These are phyloP conservation scores for Eueides isabella DNA, from an alignment of 1,140 invertebrate genomes.

Conservation along the genomic window DNA sequence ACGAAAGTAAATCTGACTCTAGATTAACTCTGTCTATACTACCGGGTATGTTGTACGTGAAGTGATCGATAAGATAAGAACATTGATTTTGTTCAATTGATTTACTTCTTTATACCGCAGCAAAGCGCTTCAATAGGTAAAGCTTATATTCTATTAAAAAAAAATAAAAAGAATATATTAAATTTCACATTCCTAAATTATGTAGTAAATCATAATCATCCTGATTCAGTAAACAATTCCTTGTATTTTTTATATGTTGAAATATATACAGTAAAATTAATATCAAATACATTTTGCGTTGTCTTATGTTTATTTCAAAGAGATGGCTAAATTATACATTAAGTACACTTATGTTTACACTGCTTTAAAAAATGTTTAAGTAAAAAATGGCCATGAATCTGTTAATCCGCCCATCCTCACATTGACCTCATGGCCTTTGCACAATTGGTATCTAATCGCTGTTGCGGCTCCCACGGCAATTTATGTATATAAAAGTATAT, in stretches of 20 bases:
- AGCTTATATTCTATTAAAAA: too few species aligned
- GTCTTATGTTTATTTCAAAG: too few species aligned
- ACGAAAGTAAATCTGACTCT: too few species aligned
- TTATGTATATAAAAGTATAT: conserved; percentile 1
- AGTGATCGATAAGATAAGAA: background rate
- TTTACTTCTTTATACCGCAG: background rate
- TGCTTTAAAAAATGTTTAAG: conserved; percentile 7
- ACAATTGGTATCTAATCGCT: conserved; percentile 45
- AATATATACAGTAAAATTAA: too few species aligned
- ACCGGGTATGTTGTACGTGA: background rate
- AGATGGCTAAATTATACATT: too few species aligned
- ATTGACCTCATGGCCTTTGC: conserved; percentile 44
- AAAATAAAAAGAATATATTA: too few species aligned
- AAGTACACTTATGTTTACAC: background rate
- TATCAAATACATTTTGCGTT: too few species aligned
- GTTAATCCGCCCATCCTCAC: conserved; percentile 40
- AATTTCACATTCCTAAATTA: too few species aligned
- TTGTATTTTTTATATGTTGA: too few species aligned
- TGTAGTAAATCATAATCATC: too few species aligned
- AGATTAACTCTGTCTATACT: background rate
- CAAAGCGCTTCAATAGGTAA: too few species aligned
- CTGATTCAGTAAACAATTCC: too few species aligned
- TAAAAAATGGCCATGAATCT: conserved; percentile 32
- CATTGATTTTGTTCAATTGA: background rate
- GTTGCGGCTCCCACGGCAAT: conserved; percentile 44